phyloP scores from a whole-genome alignment of 2,888 invertebrate genomes.

The Amphipoea lucens region DNA sequence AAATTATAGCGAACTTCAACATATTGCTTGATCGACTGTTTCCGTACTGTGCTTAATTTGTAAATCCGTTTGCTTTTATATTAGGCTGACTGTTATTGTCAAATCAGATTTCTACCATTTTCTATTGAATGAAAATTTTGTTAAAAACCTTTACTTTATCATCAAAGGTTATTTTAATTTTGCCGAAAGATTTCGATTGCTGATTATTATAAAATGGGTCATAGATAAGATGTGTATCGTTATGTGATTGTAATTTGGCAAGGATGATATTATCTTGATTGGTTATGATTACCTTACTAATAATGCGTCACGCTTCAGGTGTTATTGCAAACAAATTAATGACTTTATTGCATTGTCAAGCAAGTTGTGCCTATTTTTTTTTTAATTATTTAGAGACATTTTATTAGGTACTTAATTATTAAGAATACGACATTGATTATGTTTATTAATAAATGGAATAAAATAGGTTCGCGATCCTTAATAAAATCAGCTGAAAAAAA shows the following conservation, averaged over 20 bases:
- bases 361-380: too few relatives aligned
- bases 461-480: background rate
- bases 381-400: too few relatives aligned
- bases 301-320: background rate
- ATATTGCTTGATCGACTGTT: slow-evolving; percentile 34
- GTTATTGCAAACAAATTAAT: background rate
- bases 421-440: background rate
- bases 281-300: background rate
- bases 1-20: slow-evolving; percentile 60
- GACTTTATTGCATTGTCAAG: background rate
- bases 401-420: background rate
- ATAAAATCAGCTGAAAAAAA: background rate
- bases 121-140: background rate
- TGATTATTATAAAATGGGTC: slow-evolving; percentile 36
- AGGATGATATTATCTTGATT: slow-evolving; percentile 13
- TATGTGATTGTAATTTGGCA: slow-evolving; percentile 16
- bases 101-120: slow-evolving; percentile 4
- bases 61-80: slow-evolving; percentile 54
- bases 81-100: background rate
- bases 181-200: slow-evolving; percentile 37
- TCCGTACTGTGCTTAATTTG: slow-evolving; percentile 21
- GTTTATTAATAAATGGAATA: background rate
- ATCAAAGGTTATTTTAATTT: slow-evolving; percentile 51
- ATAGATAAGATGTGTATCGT: slow-evolving; percentile 52
- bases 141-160: slow-evolving; percentile 22